Evolutionary conservation across 2,113 vertebrate genomes (phyloP).

Genomic region (Excalfactoria chinensis): DNA sequence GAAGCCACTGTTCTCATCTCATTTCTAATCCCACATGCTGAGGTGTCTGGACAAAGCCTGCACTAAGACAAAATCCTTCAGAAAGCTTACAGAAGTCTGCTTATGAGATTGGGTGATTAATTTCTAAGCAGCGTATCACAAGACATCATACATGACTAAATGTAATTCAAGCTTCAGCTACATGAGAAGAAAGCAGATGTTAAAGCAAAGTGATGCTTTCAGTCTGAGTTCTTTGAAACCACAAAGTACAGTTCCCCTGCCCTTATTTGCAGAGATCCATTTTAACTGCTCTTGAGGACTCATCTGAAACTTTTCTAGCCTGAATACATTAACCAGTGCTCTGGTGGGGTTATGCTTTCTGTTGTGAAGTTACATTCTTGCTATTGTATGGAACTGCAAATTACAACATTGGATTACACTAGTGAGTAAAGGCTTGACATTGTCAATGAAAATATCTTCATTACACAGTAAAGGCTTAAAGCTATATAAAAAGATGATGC

Average conservation of each 20-base stretch:
- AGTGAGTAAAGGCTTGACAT: not conserved
- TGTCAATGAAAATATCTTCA: not conserved
- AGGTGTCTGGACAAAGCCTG: not conserved
- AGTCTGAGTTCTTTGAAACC: not conserved
- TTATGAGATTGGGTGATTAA: not conserved
- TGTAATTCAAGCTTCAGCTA: not conserved
- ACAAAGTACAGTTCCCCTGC: not conserved
- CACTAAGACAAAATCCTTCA: not conserved
- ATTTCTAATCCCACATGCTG: not conserved
- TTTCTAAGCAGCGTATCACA: not conserved
- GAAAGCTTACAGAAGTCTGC: not conserved
- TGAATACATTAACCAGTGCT: not conserved
- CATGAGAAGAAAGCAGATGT: not conserved
- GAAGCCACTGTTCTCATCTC: not conserved
- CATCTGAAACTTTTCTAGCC: not conserved
- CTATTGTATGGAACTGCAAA: rapidly evolving
- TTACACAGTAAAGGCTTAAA: not conserved
- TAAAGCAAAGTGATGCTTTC: not conserved
- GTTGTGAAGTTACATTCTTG: not conserved
- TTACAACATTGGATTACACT: not conserved
- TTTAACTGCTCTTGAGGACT: not conserved
- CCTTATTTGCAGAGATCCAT: not conserved
- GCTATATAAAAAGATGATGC: not conserved
- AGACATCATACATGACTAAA: not conserved
- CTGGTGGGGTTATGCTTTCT: not conserved